Evolutionary conservation across 2,888 invertebrate species (phyloP).

Genomic region (Drosophila kuntzei): DNA sequence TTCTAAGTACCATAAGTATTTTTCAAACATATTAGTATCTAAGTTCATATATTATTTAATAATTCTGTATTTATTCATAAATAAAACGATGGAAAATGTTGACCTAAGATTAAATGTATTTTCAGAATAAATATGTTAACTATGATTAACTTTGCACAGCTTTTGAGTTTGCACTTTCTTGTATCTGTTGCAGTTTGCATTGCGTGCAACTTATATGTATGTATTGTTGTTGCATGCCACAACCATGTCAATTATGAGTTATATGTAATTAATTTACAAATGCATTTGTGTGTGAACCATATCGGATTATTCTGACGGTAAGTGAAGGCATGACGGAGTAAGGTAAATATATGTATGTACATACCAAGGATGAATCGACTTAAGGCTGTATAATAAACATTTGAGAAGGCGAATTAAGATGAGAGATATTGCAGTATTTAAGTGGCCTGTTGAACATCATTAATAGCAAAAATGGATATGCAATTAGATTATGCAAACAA

Average conservation of each 20-base stretch:
- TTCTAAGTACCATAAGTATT: no score
- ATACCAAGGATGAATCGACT: constrained; percentile 14
- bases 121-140: constrained; percentile 6
- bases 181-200: neutral
- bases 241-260: constrained; percentile 36
- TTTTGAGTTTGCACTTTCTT: constrained; percentile 8
- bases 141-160: constrained; percentile 15
- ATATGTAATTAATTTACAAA: constrained; percentile 34
- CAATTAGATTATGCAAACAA: constrained; percentile 74
- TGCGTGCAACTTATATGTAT: neutral
- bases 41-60: no score
- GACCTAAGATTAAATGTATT: neutral
- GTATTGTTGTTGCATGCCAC: constrained; percentile 12
- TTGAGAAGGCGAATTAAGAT: constrained; percentile 27
- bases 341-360: constrained; percentile 16
- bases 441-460: constrained; percentile 45
- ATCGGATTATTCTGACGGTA: constrained; percentile 16
- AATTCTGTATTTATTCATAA: no score
- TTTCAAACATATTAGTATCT: no score
- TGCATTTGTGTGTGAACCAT: constrained; percentile 18
- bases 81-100: neutral
- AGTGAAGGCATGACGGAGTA: constrained; percentile 2
- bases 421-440: constrained; percentile 12
- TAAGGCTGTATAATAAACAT: constrained; percentile 19
- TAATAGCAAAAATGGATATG: constrained; percentile 62